phyloP scores from a whole-genome alignment of 2,888 invertebrate genomes.

The Trachelus tabidus region DNA sequence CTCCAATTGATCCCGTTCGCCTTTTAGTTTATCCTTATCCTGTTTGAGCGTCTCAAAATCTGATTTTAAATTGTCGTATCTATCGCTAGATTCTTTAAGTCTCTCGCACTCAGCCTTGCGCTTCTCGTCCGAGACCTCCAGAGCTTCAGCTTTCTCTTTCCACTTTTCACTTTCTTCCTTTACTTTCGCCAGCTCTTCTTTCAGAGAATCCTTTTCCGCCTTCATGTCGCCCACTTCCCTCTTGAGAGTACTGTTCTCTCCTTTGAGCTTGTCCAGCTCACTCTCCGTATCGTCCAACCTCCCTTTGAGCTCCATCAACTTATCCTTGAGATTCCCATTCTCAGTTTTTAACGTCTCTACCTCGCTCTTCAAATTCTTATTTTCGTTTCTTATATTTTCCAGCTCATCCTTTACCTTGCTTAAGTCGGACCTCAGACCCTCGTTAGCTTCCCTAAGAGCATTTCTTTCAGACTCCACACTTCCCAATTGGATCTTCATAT shows the following conservation, averaged over 20 bases:
- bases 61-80: slow-evolving; percentile 14
- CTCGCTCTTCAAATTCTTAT: slow-evolving; percentile 22
- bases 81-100: slow-evolving; percentile 21
- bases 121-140: slow-evolving; percentile 17
- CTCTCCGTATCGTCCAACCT: not conserved
- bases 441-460: slow-evolving; percentile 18
- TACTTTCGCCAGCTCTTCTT: slow-evolving; percentile 23
- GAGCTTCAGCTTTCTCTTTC: slow-evolving; percentile 20
- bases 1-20: slow-evolving; percentile 13
- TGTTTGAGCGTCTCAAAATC: slow-evolving; percentile 18
- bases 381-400: slow-evolving; percentile 22
- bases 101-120: slow-evolving; percentile 21
- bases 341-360: slow-evolving; percentile 13
- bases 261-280: slow-evolving; percentile 31
- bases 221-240: slow-evolving; percentile 27
- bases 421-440: slow-evolving; percentile 17
- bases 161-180: slow-evolving; percentile 29
- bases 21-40: slow-evolving; percentile 21
- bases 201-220: slow-evolving; percentile 17
- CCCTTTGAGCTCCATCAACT: slow-evolving; percentile 24
- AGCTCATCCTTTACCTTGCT: not conserved
- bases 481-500: slow-evolving; percentile 31
- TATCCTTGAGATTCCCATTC: slow-evolving; percentile 25
- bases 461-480: slow-evolving; percentile 19
- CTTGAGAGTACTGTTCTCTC: slow-evolving; percentile 27